Conservation (phyloP, 2,113 vertebrate species). For the Donacobius atricapilla region DNA sequence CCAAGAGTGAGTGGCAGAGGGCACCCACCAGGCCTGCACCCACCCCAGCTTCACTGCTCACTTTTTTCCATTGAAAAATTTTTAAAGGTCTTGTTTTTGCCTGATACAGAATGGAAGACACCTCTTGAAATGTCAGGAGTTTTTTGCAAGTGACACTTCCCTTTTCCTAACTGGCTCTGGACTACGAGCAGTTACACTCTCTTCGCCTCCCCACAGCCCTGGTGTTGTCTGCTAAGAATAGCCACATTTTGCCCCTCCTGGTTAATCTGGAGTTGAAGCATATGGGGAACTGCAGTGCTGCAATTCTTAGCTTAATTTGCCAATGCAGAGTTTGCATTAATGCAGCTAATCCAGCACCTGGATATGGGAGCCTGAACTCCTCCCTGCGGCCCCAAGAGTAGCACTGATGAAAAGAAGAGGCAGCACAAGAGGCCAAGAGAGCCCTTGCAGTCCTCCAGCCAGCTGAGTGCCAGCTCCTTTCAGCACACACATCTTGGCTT, state of each 20-base stretch:
- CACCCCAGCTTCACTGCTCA: background rate
- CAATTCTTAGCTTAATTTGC: background rate
- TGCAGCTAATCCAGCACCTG: background rate
- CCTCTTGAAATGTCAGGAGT: slow-evolving; percentile 26
- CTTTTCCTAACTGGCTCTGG: background rate
- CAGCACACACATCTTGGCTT: background rate
- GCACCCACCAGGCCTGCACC: background rate
- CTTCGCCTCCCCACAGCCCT: background rate
- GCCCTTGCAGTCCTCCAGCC: background rate
- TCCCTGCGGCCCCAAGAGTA: background rate
- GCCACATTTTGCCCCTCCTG: background rate
- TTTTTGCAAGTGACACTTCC: background rate
- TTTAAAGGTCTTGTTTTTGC: slow-evolving; percentile 17
- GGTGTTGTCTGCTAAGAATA: background rate
- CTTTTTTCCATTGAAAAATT: background rate
- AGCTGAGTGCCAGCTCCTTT: background rate
- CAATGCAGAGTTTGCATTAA: background rate
- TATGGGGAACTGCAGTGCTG: background rate
- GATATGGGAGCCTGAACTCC: background rate
- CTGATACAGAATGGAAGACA: background rate
- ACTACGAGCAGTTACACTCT: background rate
- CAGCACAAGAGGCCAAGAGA: background rate
- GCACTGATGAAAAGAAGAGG: background rate
- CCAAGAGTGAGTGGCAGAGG: background rate
- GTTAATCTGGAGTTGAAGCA: background rate